Evolutionary conservation across 1,140 invertebrate species (phyloP).

Genomic region (Thaumetopoea pityocampa): DNA sequence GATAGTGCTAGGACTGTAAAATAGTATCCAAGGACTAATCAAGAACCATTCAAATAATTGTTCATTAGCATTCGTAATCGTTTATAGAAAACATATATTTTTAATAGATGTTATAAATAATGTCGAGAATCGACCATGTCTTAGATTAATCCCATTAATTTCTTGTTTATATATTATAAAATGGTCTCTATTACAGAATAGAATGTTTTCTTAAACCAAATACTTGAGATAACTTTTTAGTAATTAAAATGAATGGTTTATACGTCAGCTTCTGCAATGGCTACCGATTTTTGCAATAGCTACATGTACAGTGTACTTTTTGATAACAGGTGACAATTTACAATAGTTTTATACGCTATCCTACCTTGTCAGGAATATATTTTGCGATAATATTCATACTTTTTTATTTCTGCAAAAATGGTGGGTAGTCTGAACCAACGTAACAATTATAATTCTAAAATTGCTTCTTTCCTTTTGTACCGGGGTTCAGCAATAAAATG

Average conservation of each 20-base stretch:
- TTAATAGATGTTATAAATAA: conserved; percentile 16
- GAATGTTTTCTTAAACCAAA: conserved; percentile 31
- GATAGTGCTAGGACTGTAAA: too few species aligned
- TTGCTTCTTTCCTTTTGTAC: too few species aligned
- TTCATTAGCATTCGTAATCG: conserved; percentile 1
- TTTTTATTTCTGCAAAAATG: too few species aligned
- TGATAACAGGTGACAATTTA: too few species aligned
- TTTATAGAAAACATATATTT: conserved; percentile 10
- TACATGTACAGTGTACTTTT: too few species aligned
- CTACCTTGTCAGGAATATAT: too few species aligned
- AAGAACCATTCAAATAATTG: neutral
- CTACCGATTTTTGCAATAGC: conserved; percentile 15
- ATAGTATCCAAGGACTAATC: too few species aligned
- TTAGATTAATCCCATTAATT: conserved; percentile 20
- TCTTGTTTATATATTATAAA: conserved; percentile 18
- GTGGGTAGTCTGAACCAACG: too few species aligned
- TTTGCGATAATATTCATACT: too few species aligned
- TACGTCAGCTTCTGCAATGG: conserved; percentile 6
- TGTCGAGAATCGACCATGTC: conserved; percentile 12
- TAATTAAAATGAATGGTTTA: conserved; percentile 14
- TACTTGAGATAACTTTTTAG: conserved; percentile 27
- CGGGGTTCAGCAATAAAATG: too few species aligned
- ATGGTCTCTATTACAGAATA: conserved; percentile 22
- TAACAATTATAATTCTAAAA: too few species aligned
- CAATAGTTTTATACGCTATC: too few species aligned